Evolutionary conservation across 2,888 invertebrate species (phyloP), one percentile per base, ranked within the genome.

Genomic region (Heterodera filipjevi): DNA sequence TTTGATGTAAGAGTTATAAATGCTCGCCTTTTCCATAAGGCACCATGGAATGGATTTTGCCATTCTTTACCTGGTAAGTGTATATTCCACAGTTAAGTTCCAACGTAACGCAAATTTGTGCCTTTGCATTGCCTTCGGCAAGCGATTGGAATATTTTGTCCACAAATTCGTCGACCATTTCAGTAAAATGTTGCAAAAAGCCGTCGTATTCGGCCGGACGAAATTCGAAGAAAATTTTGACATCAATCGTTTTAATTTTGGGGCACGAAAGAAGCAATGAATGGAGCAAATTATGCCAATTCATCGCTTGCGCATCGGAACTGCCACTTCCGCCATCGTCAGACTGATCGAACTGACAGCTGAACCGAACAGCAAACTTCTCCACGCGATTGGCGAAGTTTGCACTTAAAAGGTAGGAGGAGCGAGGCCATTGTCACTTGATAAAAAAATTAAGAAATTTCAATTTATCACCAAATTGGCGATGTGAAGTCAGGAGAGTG

Each of bases 261-360:
- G 59, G 5, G 27, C 59, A 59, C 10, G 59, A 59, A 59, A 59
- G n/a, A 12, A 59, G 59, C 59, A 59, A 27, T 8, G 59, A 59
- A 27, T 59, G 10, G 59, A 12, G 19, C 27, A 59, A 59, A 59
- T 59, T 59, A 8, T 22, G 10, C 59, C 59, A 59, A 59, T 59
- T 59, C 27, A 59, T n/a, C 59, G 59, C 59, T 59, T 59, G n/a
- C 5, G 59, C 59, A 22, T 59, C 59, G 59, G 59, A 59, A 59
- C 27, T 27, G 59, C 27, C 27, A 19, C 3, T 44, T 10, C 12
- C 3, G 14, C 14, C 14, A 49, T 1, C 14, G 27, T 59, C 59
- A 12, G 27, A 22, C 14, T 53, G 59, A 6, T 6, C 59, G 27
- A 59, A 59, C 53, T 19, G 53, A 53, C 53, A 53, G 27, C 59